A percentile compares a stretch with the other conserved stretches of the same genome.
Conservation (phyloP, 2,113 vertebrate genomes). For the Arvicanthis niloticus region DNA sequence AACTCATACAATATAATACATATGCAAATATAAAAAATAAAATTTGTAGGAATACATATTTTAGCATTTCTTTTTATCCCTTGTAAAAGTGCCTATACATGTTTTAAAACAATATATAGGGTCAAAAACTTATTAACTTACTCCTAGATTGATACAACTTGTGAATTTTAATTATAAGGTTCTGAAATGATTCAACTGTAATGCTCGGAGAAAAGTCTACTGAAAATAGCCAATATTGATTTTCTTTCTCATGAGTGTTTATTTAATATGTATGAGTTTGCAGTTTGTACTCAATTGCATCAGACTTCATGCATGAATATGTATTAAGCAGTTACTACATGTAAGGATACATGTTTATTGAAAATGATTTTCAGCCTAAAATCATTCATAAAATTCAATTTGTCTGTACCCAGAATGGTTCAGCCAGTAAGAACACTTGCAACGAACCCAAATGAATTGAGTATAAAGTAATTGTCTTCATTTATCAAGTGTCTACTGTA, state of each 20-base stretch:
- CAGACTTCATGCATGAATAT: slow-evolving; percentile 51
- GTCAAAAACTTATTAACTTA: neutral
- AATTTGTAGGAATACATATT: neutral
- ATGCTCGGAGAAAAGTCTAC: slow-evolving; percentile 14
- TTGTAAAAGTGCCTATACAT: neutral
- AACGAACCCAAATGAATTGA: neutral
- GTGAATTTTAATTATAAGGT: neutral
- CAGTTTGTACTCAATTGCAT: slow-evolving; percentile 35
- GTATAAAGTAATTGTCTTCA: neutral
- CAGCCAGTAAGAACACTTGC: neutral
- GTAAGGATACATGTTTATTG: neutral
- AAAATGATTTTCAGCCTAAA: slow-evolving; percentile 9
- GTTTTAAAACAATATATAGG: neutral
- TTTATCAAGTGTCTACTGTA: neutral
- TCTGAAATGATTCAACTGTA: slow-evolving; percentile 35
- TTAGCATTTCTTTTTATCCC: neutral
- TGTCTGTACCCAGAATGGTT: neutral
- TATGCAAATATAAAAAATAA: neutral
- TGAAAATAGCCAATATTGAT: slow-evolving; percentile 29
- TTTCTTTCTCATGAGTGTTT: slow-evolving; percentile 36
- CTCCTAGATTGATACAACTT: neutral
- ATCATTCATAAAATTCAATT: neutral
- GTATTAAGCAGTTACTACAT: slow-evolving; percentile 27
- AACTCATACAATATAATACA: neutral
- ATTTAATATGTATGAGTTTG: slow-evolving; percentile 23